These are phyloP conservation scores for Oreortyx pictus DNA, from an alignment of 2,797 vertebrate species.

Conservation along the genomic window DNA sequence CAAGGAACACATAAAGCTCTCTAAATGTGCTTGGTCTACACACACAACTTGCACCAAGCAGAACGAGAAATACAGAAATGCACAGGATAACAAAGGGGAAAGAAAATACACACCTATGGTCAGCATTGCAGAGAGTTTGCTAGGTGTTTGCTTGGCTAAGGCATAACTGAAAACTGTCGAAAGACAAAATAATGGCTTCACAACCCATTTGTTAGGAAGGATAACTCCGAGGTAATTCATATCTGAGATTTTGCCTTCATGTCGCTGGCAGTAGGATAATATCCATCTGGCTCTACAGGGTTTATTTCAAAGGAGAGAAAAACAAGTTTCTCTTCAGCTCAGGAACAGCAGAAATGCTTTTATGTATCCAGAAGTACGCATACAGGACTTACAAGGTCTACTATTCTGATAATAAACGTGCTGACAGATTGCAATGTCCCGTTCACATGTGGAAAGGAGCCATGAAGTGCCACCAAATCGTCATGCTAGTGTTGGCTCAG, in stretches of 20 bases:
- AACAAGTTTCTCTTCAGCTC: neutral
- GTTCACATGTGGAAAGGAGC: neutral
- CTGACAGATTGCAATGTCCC: neutral
- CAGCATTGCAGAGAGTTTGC: neutral
- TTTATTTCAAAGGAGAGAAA: neutral
- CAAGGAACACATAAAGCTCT: neutral
- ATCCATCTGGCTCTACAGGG: neutral
- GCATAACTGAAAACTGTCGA: neutral
- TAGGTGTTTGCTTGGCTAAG: neutral
- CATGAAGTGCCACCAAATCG: neutral
- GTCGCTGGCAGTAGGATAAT: neutral
- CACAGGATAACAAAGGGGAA: neutral
- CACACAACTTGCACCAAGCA: neutral
- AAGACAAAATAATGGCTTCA: neutral
- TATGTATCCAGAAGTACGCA: neutral
- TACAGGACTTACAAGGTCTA: neutral
- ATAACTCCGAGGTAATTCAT: neutral
- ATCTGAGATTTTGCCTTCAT: neutral
- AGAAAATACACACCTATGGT: neutral
- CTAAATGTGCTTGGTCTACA: neutral
- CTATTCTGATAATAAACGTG: neutral
- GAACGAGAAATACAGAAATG: neutral
- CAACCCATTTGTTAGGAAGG: slow-evolving; percentile 14
- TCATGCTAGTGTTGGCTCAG: neutral
- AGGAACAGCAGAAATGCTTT: neutral